phyloP scores from a whole-genome alignment of 2,888 invertebrate genomes.

The Leistus spinibarbis region DNA sequence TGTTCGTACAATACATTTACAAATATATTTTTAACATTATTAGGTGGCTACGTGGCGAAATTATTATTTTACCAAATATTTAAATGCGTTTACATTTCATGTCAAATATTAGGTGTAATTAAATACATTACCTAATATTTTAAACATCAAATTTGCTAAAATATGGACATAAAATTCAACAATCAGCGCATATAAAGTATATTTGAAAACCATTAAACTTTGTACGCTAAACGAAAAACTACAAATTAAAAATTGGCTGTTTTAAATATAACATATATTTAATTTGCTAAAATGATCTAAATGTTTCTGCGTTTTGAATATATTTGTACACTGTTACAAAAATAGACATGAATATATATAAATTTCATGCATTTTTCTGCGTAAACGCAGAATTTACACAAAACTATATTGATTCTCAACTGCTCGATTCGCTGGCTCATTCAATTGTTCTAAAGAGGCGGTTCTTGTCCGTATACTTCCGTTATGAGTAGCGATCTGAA shows the following conservation, averaged over 20 bases:
- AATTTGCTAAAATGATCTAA: not conserved
- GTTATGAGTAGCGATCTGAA: conserved; percentile 74
- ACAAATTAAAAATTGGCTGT: too few species aligned
- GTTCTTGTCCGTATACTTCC: conserved; percentile 82
- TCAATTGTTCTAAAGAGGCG: conserved; percentile 71
- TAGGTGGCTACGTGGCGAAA: not conserved
- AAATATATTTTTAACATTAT: not conserved
- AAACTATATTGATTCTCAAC: conserved; percentile 86
- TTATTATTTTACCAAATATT: not conserved
- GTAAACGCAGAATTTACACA: conserved; percentile 57
- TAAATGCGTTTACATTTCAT: conserved; percentile 13
- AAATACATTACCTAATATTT: not conserved
- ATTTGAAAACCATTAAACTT: not conserved
- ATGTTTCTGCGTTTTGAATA: not conserved
- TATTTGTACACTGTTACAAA: conserved; percentile 24
- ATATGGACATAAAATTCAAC: not conserved
- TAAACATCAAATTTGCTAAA: conserved; percentile 4
- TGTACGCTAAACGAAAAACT: too few species aligned
- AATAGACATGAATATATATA: conserved; percentile 1
- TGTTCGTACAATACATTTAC: conserved; percentile 16
- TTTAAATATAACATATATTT: not conserved
- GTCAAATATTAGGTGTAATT: not conserved
- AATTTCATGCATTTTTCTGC: not conserved
- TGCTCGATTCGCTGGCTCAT: conserved; percentile 64
- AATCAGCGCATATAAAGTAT: not conserved